Conservation (phyloP, 2,888 invertebrate genomes). For the Seira sanloemensis region DNA sequence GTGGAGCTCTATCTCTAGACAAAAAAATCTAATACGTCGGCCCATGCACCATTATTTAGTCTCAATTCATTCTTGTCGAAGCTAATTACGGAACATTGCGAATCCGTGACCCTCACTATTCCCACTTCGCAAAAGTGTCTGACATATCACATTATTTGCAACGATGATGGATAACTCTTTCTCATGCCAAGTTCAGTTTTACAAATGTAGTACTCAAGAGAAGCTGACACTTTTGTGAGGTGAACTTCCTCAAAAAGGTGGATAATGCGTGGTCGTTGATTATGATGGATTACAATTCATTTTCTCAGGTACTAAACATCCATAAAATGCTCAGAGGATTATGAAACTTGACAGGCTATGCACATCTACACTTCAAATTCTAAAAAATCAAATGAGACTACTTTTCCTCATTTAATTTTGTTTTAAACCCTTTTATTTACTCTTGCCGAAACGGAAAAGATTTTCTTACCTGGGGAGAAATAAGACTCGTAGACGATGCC, state of each 20-base stretch:
- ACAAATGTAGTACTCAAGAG: slow-evolving; percentile 24
- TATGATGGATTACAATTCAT: slow-evolving; percentile 10
- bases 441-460: too few relatives aligned
- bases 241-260: slow-evolving; percentile 3
- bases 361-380: too few relatives aligned
- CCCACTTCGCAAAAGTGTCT: slow-evolving; percentile 17
- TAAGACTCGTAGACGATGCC: slow-evolving; percentile 79
- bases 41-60: slow-evolving; percentile 7
- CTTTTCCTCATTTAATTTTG: too few relatives aligned
- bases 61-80: not conserved
- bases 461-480: slow-evolving; percentile 78
- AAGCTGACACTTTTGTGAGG: not conserved
- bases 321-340: not conserved
- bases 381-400: too few relatives aligned
- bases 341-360: not conserved
- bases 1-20: too few relatives aligned
- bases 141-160: slow-evolving; percentile 40
- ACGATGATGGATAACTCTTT: slow-evolving; percentile 48
- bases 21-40: not conserved
- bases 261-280: not conserved
- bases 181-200: slow-evolving; percentile 47
- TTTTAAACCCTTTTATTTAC: too few relatives aligned
- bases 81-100: slow-evolving; percentile 1
- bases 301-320: slow-evolving; percentile 16
- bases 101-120: slow-evolving; percentile 7